These are phyloP conservation scores for Helicoverpa zea DNA, from an alignment of 1,140 invertebrate species.

Conservation along the genomic window DNA sequence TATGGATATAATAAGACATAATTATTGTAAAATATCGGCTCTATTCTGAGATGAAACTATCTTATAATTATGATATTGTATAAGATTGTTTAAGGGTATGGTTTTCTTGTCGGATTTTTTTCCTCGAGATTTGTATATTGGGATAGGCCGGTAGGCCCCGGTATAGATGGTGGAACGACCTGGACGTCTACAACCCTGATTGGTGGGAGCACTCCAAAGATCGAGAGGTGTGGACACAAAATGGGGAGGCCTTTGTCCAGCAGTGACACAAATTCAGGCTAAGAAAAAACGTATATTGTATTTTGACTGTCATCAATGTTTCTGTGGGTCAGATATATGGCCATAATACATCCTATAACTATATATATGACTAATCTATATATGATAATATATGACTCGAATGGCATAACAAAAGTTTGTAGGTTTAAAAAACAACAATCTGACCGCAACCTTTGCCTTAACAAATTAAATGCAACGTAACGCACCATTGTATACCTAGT, in stretches of 20 bases:
- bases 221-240: too few relatives aligned
- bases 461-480: conserved; percentile 50
- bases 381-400: too few relatives aligned
- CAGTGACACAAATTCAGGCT: too few relatives aligned
- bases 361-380: too few relatives aligned
- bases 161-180: too few relatives aligned
- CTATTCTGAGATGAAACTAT: neutral
- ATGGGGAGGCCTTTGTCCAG: too few relatives aligned
- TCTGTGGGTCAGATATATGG: too few relatives aligned
- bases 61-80: conserved; percentile 5
- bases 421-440: neutral
- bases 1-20: conserved; percentile 31
- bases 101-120: neutral
- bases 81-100: conserved; percentile 8
- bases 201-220: too few relatives aligned
- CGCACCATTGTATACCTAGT: conserved; percentile 18
- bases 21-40: conserved; percentile 16
- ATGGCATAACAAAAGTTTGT: too few relatives aligned
- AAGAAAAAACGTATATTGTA: neutral
- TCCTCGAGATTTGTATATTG: neutral
- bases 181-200: too few relatives aligned
- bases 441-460: neutral
- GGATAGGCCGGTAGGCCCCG: too few relatives aligned
- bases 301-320: neutral
- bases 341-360: too few relatives aligned